Evolutionary conservation across 2,888 invertebrate genomes (phyloP).

Genomic region (Tromatobia lineatoria): DNA sequence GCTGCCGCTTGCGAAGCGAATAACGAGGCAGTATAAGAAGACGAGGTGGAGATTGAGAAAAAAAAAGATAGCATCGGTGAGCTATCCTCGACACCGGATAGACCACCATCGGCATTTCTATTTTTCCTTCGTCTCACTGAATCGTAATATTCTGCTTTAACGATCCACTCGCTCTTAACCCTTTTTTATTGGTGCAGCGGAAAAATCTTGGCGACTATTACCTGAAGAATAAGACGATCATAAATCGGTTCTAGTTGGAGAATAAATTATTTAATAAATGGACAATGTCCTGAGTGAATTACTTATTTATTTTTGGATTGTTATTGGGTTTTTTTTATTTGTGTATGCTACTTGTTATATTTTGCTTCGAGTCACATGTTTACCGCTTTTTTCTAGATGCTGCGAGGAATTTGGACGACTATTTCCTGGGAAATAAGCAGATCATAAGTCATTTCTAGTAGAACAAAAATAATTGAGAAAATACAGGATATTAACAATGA

Average conservation of each 20-base stretch:
- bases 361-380: too few species aligned
- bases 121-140: slow-evolving; percentile 26
- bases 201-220: background rate
- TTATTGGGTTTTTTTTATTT: too few species aligned
- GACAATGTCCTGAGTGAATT: too few species aligned
- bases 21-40: slow-evolving; percentile 34
- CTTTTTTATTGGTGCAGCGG: background rate
- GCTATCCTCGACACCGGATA: slow-evolving; percentile 24
- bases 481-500: too few species aligned
- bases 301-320: too few species aligned
- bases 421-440: background rate
- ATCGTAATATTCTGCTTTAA: slow-evolving; percentile 27
- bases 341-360: too few species aligned
- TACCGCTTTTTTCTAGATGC: too few species aligned
- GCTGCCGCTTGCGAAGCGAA: slow-evolving; percentile 9
- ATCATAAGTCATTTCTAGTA: background rate
- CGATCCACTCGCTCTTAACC: slow-evolving; percentile 1
- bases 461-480: background rate
- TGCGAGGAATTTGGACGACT: too few species aligned
- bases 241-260: too few species aligned
- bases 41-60: background rate
- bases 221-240: too few species aligned
- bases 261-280: too few species aligned
- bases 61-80: slow-evolving; percentile 15
- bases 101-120: slow-evolving; percentile 31